Base-by-base conservation (phyloP, 1,140 invertebrate species). In the Tigriopus japonicus region DNA sequence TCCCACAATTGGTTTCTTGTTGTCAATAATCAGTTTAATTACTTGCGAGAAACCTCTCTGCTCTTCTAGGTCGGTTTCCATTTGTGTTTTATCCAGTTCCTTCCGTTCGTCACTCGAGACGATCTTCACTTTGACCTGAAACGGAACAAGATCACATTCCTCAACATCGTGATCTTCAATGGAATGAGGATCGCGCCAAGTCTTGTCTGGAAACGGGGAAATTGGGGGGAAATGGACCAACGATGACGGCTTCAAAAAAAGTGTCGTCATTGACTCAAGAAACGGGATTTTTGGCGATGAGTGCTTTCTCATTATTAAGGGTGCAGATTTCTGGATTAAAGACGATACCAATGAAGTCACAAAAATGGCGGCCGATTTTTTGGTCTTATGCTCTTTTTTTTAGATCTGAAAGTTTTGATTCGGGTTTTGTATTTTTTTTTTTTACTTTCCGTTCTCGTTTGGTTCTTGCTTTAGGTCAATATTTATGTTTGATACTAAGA, bases 1-100 rank as follows among this genome's bases (percentile, higher is more conserved):
- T 0, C 82, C 83, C 41, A 86, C 70, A 40, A 88, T 74, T 19
- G 83, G 83, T 73, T 83, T 84, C 63, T 80, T 76, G 14, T 74
- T 66, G 2, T 68, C 65, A 13, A 70, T 67, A 6, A 87, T 66
- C 0, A 81, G 63, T 43, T 78, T 71, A 62, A 85, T 80, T 14
- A 87, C 69, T 68, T 76, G 76, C 12, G 81, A 77, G 68, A 86
- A 85, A 21, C 84, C 84, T 59, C 77, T 63, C 49, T 82, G 64
- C 51, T 59, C 42, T 15, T 71, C 56, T 9, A 66, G 63, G 40
- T 66, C 62, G 6, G 28, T 35, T 35, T 35, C 28, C 28, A 35
- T 35, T 35, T 35, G 28, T 9, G 3, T 35, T 35, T 35, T 35
- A 35, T 63, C 55, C 17, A 65, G 61, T 14, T 9, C 58, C n/a